Evolutionary conservation across 2,888 invertebrate genomes (phyloP), one percentile per base, ranked within the genome.

Genomic region (Troides aeacus): DNA sequence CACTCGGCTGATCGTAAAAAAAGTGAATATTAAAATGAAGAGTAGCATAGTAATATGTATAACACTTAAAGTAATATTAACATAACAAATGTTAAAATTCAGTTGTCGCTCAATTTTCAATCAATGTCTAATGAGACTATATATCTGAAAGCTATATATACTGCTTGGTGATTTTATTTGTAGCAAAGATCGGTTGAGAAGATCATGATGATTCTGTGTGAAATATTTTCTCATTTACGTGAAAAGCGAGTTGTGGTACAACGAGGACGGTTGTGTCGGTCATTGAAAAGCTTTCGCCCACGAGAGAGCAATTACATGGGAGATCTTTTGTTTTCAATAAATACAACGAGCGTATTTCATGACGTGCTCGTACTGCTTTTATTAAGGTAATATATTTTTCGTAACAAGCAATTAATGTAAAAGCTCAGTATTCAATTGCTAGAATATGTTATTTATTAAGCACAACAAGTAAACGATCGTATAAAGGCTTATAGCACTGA

Each of bases 251-350:
- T 58, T 23, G 15, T 10, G 23, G 24, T 24, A 3, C 21, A 23
- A 7, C 57, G 10, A 23, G 24, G 1, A 12, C 21, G n/a, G 8
- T 58, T 58, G 21, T 15, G 57, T 23, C 3, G 57, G 15, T 23
- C n/a, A 58, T 58, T 53, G 53, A 58, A 58, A 58, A 58, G 57
- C 57, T 24, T 53, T 12, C 57, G 23, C n/a, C 57, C 57, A 58
- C n/a, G 23, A 21, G 57, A 18, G 57, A 53, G 8, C 57, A 58
- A 58, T 58, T 58, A 58, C 57, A 23, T 58, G 23, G n/a, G 24
- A 23, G 23, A 58, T 58, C 24, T 58, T 58, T 58, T 58, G 57
- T 58, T 21, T n/a, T 24, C 23, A 23, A 23, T 8, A n/a, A 58
- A 58, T 58, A 58, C 23, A 23, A 57, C 18, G 23, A 46, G 12